Percentiles rank a stretch among this genome's conserved stretches.
Evolutionary conservation across 2,888 invertebrate genomes (phyloP).

Genomic region (Macrosoma leucophasiata): DNA sequence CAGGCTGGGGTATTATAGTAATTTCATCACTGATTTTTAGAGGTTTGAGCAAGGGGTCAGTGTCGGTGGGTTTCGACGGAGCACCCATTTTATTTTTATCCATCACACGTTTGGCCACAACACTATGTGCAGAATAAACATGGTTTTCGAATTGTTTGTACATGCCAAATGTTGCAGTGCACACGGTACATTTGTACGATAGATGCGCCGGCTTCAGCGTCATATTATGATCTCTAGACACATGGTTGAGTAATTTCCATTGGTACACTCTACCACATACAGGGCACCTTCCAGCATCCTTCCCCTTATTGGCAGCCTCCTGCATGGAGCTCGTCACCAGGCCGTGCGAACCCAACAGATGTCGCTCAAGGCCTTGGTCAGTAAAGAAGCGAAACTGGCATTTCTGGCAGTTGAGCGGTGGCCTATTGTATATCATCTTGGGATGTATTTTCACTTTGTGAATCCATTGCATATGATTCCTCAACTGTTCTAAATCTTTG

Average conservation of each 20-base stretch:
- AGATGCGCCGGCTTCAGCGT: conserved; percentile 94
- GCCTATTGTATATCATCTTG: conserved; percentile 96
- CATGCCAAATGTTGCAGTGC: conserved; percentile 96
- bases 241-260: conserved; percentile 93
- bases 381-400: conserved; percentile 98
- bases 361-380: conserved; percentile 96
- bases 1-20: conserved; percentile 93
- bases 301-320: conserved; percentile 95
- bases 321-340: conserved; percentile 97
- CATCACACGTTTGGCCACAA: conserved; percentile 91
- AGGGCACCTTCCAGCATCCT: conserved; percentile 95
- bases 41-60: conserved; percentile 84
- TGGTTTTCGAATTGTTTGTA: conserved; percentile 97
- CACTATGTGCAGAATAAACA: conserved; percentile 95
- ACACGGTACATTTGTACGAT: conserved; percentile 96
- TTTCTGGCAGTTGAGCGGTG: conserved; percentile 96
- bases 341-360: conserved; percentile 95
- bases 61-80: conserved; percentile 41
- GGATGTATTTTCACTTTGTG: conserved; percentile 98
- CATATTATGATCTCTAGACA: conserved; percentile 94
- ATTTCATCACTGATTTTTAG: conserved; percentile 94
- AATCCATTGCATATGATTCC: conserved; percentile 98
- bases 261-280: conserved; percentile 91
- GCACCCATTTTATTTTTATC: conserved; percentile 79
- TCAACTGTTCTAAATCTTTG: conserved; percentile 94